Conservation (phyloP, 2,888 invertebrate species). For the Lithophane socia region DNA sequence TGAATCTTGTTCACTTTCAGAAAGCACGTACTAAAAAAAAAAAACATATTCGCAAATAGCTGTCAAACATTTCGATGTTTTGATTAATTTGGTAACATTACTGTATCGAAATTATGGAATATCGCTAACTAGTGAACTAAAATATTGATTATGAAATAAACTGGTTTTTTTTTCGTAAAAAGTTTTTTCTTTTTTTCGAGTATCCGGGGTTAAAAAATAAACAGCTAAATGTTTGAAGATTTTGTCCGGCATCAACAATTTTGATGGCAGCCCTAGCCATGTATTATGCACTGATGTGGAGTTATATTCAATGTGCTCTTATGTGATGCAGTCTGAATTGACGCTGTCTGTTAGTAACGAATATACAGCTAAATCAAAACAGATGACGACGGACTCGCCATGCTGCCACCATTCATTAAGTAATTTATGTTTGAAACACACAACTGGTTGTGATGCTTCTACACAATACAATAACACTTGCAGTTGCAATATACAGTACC, state of each 20-base stretch:
- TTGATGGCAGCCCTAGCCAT: conserved; percentile 7
- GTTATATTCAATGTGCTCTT: conserved; percentile 46
- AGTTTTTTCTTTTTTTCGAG: no score
- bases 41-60: no score
- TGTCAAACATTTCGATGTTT: no score
- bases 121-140: no score
- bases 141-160: no score
- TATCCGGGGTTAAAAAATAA: background rate
- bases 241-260: background rate
- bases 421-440: conserved; percentile 73
- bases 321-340: conserved; percentile 58
- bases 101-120: no score
- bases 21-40: no score
- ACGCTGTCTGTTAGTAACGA: conserved; percentile 63
- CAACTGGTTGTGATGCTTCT: conserved; percentile 52
- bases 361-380: conserved; percentile 75
- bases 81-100: no score
- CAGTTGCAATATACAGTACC: background rate
- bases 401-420: conserved; percentile 76
- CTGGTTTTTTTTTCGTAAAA: no score
- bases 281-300: conserved; percentile 16
- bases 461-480: conserved; percentile 22
- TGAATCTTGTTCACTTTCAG: no score
- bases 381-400: conserved; percentile 71
- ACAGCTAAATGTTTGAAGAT: background rate